Conservation (phyloP, 2,888 invertebrate species). For the Mythimna albipuncta region DNA sequence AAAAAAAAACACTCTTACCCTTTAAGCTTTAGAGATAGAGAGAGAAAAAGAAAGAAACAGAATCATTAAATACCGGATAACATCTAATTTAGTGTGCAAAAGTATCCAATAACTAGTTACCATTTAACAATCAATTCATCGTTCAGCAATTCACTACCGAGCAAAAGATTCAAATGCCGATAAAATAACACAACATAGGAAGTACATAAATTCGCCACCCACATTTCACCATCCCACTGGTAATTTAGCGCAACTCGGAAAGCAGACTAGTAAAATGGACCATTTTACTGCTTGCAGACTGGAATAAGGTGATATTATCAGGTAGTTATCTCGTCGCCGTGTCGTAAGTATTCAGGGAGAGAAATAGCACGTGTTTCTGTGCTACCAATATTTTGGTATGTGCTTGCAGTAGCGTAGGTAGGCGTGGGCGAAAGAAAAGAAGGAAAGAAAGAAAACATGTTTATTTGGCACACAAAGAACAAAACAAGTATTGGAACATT, state of each 20-base stretch:
- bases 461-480: no score
- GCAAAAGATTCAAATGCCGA: slow-evolving; percentile 18
- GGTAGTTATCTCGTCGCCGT: slow-evolving; percentile 37
- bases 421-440: no score
- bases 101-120: background rate
- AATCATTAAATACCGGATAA: slow-evolving; percentile 5
- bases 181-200: slow-evolving; percentile 32
- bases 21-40: background rate
- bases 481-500: no score
- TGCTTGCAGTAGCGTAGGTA: no score
- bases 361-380: slow-evolving; percentile 42
- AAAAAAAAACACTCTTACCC: no score
- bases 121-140: background rate
- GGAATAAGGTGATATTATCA: slow-evolving; percentile 48
- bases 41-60: background rate
- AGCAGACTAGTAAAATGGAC: slow-evolving; percentile 32
- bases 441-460: no score
- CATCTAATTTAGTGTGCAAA: background rate
- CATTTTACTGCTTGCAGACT: slow-evolving; percentile 29
- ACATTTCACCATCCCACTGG: slow-evolving; percentile 27
- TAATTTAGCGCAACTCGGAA: slow-evolving; percentile 8
- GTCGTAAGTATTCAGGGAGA: slow-evolving; percentile 43
- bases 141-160: slow-evolving; percentile 16
- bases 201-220: slow-evolving; percentile 30
- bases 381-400: slow-evolving; percentile 17